Evolutionary conservation across 2,113 vertebrate genomes (phyloP).

Genomic region (Proterorhinus semilunaris): DNA sequence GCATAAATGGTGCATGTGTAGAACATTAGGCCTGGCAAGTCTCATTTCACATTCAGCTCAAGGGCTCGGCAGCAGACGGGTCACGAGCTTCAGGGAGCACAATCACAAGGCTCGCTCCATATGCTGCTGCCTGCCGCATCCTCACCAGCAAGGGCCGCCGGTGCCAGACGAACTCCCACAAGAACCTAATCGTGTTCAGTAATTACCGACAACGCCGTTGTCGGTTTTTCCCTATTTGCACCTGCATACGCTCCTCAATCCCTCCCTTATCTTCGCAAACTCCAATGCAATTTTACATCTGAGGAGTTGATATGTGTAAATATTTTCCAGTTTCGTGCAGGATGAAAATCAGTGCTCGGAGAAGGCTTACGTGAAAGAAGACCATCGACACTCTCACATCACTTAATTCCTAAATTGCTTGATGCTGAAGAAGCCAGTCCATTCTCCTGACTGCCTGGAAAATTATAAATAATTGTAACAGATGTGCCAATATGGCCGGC

Average conservation of each 20-base stretch:
- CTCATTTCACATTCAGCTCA: conserved; percentile 97
- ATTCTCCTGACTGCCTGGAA: conserved; percentile 92
- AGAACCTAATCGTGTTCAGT: conserved; percentile 99
- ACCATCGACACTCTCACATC: conserved; percentile 94
- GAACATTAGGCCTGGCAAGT: conserved; percentile 93
- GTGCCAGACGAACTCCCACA: conserved; percentile 98
- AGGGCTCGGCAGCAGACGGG: conserved; percentile 98
- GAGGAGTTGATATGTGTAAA: conserved; percentile 7
- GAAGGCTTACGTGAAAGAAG: conserved; percentile 49
- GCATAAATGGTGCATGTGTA: conserved; percentile 99
- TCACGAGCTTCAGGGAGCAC: conserved; percentile 97
- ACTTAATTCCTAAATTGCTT: conserved; percentile 99
- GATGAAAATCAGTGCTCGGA: conserved; percentile 81
- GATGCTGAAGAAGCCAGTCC: conserved; percentile 92
- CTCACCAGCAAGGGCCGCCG: conserved; percentile 86
- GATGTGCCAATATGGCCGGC: conserved; percentile 99
- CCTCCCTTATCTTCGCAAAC: conserved; percentile 19
- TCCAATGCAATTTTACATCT: conserved; percentile 20
- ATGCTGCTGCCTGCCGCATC: conserved; percentile 97
- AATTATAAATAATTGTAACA: conserved; percentile 99
- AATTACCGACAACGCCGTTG: conserved; percentile 89
- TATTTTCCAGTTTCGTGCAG: conserved; percentile 75
- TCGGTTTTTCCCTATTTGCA: conserved; percentile 39
- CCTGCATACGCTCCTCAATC: conserved; percentile 41
- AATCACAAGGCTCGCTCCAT: conserved; percentile 97